Conservation (phyloP, 2,113 vertebrate genomes). For the Corythaixoides concolor region DNA sequence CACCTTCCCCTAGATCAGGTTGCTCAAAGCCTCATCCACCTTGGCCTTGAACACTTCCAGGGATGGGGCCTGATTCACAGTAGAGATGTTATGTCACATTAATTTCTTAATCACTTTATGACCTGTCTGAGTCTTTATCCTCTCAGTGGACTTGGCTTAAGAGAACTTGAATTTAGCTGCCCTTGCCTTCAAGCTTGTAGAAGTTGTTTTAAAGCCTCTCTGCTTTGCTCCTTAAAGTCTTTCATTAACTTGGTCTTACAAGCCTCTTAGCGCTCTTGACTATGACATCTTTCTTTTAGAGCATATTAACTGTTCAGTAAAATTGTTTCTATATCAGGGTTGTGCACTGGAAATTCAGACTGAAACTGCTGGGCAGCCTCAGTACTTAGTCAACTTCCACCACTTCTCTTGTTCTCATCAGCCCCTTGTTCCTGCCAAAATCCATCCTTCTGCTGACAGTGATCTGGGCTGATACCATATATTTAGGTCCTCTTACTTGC, state of each 20-base stretch:
- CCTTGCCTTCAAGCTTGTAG: not conserved
- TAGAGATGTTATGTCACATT: not conserved
- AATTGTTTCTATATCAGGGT: not conserved
- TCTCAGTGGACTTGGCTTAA: not conserved
- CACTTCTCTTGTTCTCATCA: not conserved
- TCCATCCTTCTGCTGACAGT: not conserved
- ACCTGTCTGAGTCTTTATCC: not conserved
- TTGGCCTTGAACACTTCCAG: no score
- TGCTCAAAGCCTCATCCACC: no score
- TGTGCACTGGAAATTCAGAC: not conserved
- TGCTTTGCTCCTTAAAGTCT: not conserved
- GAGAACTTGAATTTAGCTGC: not conserved
- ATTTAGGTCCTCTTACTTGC: not conserved
- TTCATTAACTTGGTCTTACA: not conserved
- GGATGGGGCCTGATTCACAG: not conserved
- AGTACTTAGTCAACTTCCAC: not conserved
- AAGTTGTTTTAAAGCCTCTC: not conserved
- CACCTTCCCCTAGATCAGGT: no score
- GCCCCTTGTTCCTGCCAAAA: not conserved
- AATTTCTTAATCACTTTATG: not conserved
- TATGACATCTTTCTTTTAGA: not conserved
- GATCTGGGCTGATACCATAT: not conserved
- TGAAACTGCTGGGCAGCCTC: not conserved
- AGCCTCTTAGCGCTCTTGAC: not conserved
- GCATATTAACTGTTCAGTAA: not conserved